A percentile compares a stretch with the other conserved stretches of the same genome.
These are phyloP conservation scores for Crotalus tigris DNA, from an alignment of 2,113 vertebrate genomes.

Conservation along the genomic window DNA sequence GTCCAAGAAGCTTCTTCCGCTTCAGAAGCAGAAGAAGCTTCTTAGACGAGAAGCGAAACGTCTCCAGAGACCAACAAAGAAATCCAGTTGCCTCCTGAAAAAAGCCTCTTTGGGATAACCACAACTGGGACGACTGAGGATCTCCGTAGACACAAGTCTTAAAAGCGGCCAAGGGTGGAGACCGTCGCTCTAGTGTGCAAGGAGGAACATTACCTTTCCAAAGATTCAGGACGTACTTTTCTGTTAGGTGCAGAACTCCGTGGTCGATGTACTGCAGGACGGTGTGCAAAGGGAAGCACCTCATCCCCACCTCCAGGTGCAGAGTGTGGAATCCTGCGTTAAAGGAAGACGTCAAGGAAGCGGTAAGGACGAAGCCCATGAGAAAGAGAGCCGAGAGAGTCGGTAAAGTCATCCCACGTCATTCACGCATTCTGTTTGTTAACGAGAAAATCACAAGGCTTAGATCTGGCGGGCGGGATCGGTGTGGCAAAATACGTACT, in stretches of 20 bases:
- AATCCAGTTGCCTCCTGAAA: no score
- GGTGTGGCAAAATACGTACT: no score
- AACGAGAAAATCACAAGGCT: no score
- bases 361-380: background rate
- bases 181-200: no score
- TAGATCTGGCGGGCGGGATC: no score
- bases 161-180: background rate
- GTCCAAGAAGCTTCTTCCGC: no score
- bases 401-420: background rate
- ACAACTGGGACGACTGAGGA: no score
- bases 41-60: no score
- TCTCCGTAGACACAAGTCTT: background rate
- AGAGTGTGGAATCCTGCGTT: conserved; percentile 85
- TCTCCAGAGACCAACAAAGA: no score
- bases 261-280: conserved; percentile 88
- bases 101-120: no score
- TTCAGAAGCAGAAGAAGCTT: no score
- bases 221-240: conserved; percentile 77
- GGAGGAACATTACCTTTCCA: conserved; percentile 75
- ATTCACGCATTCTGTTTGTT: background rate
- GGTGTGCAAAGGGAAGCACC: conserved; percentile 83
- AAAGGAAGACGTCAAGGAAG: background rate
- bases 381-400: background rate
- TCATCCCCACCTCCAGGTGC: conserved; percentile 78
- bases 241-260: conserved; percentile 80